Base-by-base conservation (phyloP, 1,140 invertebrate species). In the Paracyclopina nana region DNA sequence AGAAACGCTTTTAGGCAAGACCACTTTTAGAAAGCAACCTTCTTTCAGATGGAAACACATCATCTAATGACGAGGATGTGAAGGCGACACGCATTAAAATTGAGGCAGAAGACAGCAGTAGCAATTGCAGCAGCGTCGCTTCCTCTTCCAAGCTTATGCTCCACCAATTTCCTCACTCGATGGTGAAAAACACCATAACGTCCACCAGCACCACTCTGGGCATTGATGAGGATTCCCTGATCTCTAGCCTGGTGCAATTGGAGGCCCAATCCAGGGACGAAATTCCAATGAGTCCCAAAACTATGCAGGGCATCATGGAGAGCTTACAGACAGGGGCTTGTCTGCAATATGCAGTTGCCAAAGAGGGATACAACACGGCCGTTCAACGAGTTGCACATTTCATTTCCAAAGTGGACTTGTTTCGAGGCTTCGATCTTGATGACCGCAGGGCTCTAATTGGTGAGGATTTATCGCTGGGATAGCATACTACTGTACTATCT, bases 361-460 rank as follows among this genome's bases (percentile, higher is more conserved):
- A 28, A 9, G 45, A 48, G 14, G 45, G 45, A 3, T 48, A 28
- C n/a, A 24, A 16, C 22, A 27, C 27, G 11, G 27, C 24, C 28
- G 27, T 48, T 14, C 16, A 27, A 16, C 25, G 45, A 48, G 30
- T 48, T 4, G 18, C 27, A 16, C 25, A 27, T 16, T 28, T 48
- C 25, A 14, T 28, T 16, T 28, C 14, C n/a, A 48, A 12, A 14
- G 16, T 48, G 45, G 45, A 48, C 24, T 48, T 48, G n/a, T 48
- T 48, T 14, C n/a, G n/a, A n/a, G n/a, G n/a, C n/a, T n/a, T n/a
- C n/a, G n/a, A n/a, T n/a, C n/a, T n/a, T n/a, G n/a, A n/a, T n/a
- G n/a, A n/a, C n/a, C n/a, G n/a, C n/a, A n/a, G n/a, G n/a, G n/a
- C n/a, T n/a, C n/a, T n/a, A n/a, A n/a, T n/a, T n/a, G n/a, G n/a